These are phyloP conservation scores for Sericinus montela DNA, from an alignment of 2,888 invertebrate species.

Conservation along the genomic window DNA sequence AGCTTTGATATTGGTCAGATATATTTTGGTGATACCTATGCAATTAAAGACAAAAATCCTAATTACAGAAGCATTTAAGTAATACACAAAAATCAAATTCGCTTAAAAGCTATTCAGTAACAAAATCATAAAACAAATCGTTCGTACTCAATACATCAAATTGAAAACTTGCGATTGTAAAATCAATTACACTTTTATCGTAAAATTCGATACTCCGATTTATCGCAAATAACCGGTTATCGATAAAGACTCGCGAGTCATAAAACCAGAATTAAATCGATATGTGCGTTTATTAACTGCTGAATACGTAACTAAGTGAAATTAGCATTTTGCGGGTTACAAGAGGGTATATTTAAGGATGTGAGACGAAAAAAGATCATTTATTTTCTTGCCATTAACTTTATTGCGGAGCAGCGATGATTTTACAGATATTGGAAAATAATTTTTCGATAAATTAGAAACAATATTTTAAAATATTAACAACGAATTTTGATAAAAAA, in stretches of 20 bases:
- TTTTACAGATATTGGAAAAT: constrained; percentile 7
- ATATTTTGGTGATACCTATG: no score
- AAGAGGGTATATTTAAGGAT: constrained; percentile 21
- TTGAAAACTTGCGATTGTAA: constrained; percentile 29
- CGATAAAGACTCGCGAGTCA: constrained; percentile 40
- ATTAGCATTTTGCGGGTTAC: constrained; percentile 31
- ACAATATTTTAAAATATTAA: not conserved
- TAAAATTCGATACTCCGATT: constrained; percentile 27
- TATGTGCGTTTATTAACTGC: constrained; percentile 22
- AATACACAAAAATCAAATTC: no score
- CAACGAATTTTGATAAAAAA: no score
- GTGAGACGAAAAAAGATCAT: constrained; percentile 11
- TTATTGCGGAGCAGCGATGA: constrained; percentile 8
- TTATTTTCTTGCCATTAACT: constrained; percentile 10
- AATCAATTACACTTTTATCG: constrained; percentile 44
- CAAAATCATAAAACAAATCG: constrained; percentile 1
- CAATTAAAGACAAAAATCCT: no score
- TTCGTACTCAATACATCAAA: constrained; percentile 12
- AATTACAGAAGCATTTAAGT: no score
- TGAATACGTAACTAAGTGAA: constrained; percentile 31
- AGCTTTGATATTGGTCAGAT: no score
- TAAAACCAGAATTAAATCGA: constrained; percentile 41
- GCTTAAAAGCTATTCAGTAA: not conserved
- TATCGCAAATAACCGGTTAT: constrained; percentile 37
- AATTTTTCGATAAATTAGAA: constrained; percentile 13